These are phyloP conservation scores for Talpa occidentalis DNA, from an alignment of 2,113 vertebrate species.

Conservation along the genomic window DNA sequence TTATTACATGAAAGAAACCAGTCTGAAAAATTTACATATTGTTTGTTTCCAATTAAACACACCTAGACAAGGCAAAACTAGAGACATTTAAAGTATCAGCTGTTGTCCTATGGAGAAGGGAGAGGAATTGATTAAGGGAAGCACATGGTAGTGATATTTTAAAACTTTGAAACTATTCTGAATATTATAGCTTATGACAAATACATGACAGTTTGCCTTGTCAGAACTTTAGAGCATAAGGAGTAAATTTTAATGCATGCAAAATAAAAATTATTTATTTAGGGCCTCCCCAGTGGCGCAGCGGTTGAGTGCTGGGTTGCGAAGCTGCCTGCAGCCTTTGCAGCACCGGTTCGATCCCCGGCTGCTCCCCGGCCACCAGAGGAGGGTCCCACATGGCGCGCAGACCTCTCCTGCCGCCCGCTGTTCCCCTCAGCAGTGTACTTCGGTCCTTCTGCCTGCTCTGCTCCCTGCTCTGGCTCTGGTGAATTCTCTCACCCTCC, in stretches of 20 bases:
- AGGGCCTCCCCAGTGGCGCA: no score
- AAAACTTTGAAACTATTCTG: background rate
- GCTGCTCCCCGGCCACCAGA: no score
- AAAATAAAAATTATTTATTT: background rate
- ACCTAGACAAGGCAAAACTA: background rate
- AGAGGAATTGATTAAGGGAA: background rate
- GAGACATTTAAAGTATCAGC: background rate
- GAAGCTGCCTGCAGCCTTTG: no score
- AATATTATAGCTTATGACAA: background rate
- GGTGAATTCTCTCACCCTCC: no score
- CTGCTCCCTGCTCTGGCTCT: no score
- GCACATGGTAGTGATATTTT: background rate
- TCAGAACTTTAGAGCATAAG: background rate
- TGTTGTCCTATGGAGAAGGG: background rate
- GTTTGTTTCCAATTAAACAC: background rate
- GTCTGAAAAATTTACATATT: no score
- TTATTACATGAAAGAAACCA: background rate
- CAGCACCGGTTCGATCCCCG: no score
- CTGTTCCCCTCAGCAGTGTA: no score
- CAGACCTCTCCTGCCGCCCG: no score
- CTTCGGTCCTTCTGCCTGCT: no score
- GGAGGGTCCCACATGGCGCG: no score
- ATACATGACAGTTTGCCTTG: background rate
- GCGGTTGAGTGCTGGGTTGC: no score
- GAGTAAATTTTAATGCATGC: background rate